Evolutionary conservation across 1,140 invertebrate genomes (phyloP).

Genomic region (Gonioctena quinquepunctata): DNA sequence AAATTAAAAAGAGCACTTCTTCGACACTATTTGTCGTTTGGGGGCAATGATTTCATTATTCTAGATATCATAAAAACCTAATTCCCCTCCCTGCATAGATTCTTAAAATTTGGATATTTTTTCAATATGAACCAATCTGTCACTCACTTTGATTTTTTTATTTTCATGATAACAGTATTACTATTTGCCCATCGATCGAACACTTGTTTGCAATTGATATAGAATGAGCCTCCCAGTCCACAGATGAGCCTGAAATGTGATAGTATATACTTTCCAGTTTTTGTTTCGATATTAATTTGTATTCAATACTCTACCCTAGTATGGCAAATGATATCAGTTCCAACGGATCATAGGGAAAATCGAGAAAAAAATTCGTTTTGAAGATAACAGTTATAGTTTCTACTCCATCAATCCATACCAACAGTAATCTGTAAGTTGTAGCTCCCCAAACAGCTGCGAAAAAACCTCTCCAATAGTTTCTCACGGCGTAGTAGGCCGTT

Average conservation of each 20-base stretch:
- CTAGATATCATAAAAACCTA: no score
- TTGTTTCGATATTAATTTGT: neutral
- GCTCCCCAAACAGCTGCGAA: conserved; percentile 97
- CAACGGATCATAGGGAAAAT: conserved; percentile 96
- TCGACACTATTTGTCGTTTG: no score
- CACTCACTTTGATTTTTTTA: conserved; percentile 81
- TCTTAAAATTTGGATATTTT: no score
- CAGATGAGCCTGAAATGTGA: conserved; percentile 70
- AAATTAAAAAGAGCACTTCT: no score
- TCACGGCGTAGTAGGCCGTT: conserved; percentile 95
- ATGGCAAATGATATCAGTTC: conserved; percentile 90
- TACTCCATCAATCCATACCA: conserved; percentile 92
- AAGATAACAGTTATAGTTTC: conserved; percentile 95
- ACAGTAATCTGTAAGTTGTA: conserved; percentile 88
- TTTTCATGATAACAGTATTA: conserved; percentile 67
- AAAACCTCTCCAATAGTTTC: conserved; percentile 98
- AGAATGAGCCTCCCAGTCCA: conserved; percentile 86
- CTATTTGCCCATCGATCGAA: conserved; percentile 93
- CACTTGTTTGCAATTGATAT: conserved; percentile 86
- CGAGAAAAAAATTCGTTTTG: conserved; percentile 89
- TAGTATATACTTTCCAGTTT: neutral
- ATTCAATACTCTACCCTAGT: conserved; percentile 28
- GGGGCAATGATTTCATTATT: no score
- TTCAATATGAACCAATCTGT: no score
- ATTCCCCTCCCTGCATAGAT: no score